phyloP scores from a whole-genome alignment of 2,797 vertebrate genomes.

The Siniperca obscura region DNA sequence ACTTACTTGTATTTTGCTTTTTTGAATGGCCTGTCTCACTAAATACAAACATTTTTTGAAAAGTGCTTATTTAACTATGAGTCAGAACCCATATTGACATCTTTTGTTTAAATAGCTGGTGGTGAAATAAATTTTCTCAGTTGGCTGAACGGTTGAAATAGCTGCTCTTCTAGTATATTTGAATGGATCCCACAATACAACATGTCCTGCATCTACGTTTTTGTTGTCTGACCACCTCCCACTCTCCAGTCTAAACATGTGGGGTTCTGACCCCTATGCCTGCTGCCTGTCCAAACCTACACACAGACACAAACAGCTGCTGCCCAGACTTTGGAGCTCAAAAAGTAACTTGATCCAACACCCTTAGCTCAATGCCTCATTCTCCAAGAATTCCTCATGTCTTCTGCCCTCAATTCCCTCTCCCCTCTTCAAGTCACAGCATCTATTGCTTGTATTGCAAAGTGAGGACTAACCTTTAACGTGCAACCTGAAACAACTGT shows the following conservation, averaged over 20 bases:
- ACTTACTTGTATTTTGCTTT: neutral
- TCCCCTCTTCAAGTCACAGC: conserved; percentile 19
- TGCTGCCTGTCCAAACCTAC: conserved; percentile 59
- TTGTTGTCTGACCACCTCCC: conserved; percentile 48
- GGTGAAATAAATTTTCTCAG: conserved; percentile 7
- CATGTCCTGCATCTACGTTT: conserved; percentile 26
- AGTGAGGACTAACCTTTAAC: conserved; percentile 18
- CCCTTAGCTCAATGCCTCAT: conserved; percentile 66
- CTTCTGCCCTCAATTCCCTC: conserved; percentile 47
- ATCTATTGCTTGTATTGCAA: conserved; percentile 29
- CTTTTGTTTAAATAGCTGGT: conserved; percentile 4
- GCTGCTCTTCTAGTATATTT: neutral
- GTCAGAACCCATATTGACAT: neutral
- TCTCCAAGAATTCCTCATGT: conserved; percentile 72
- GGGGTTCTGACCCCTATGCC: conserved; percentile 61
- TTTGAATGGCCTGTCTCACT: neutral
- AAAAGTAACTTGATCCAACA: conserved; percentile 78
- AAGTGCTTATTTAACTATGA: neutral
- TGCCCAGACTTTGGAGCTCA: conserved; percentile 71
- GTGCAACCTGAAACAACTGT: conserved; percentile 4
- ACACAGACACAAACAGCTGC: conserved; percentile 76
- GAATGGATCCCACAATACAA: conserved; percentile 12
- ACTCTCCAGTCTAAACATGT: conserved; percentile 60
- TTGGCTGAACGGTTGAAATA: neutral
- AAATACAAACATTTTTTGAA: neutral